Percentiles rank a stretch among this genome's conserved stretches.
These are phyloP conservation scores for Gouania willdenowi DNA, from an alignment of 2,797 vertebrate species.

Conservation along the genomic window DNA sequence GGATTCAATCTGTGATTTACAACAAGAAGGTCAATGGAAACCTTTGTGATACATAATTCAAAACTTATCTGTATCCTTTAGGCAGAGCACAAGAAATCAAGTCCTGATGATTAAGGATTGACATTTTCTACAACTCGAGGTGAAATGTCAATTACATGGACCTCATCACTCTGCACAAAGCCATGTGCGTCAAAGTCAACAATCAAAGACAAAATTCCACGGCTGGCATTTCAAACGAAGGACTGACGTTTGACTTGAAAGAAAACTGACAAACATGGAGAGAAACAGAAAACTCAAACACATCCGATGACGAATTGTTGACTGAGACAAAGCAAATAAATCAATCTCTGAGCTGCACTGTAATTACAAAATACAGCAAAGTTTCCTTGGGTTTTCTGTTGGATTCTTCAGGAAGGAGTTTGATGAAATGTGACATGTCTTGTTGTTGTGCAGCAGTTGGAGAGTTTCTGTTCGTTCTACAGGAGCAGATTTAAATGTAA, in stretches of 20 bases:
- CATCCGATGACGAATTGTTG: slow-evolving; percentile 4
- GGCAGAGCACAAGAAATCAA: too few relatives aligned
- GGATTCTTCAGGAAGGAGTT: too few relatives aligned
- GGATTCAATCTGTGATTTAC: too few relatives aligned
- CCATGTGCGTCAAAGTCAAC: not conserved
- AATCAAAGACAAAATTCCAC: not conserved
- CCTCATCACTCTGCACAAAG: not conserved
- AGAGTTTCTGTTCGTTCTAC: not conserved
- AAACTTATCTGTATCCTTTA: too few relatives aligned
- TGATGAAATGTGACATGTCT: not conserved
- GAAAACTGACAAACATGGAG: not conserved
- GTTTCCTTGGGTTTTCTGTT: too few relatives aligned
- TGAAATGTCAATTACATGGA: not conserved
- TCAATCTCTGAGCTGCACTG: not conserved
- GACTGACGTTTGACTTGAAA: not conserved
- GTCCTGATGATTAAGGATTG: too few relatives aligned
- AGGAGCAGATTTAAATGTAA: too few relatives aligned
- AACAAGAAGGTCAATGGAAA: too few relatives aligned
- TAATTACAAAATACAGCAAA: too few relatives aligned
- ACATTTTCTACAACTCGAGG: too few relatives aligned
- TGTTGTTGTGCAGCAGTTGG: not conserved
- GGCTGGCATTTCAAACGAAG: not conserved
- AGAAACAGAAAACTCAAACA: slow-evolving; percentile 4
- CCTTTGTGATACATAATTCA: too few relatives aligned
- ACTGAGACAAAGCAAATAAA: slow-evolving; percentile 7